Conservation (phyloP, 2,888 invertebrate genomes). For the Macrosoma leucophasiata region DNA sequence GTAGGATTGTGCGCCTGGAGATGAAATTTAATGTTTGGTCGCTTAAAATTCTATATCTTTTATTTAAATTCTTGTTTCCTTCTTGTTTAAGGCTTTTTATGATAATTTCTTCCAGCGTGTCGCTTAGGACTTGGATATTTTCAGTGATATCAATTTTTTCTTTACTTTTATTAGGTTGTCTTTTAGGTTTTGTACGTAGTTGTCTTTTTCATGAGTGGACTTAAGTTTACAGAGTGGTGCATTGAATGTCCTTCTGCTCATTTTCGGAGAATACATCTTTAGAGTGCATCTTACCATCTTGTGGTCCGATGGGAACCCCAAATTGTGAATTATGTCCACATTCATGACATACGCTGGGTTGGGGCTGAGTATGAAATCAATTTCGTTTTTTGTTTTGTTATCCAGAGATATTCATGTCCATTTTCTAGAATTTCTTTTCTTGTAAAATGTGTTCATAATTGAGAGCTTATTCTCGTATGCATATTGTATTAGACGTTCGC, state of each 20-base stretch:
- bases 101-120: slow-evolving; percentile 5
- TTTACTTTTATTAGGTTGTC: neutral
- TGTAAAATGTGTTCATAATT: neutral
- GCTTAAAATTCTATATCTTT: too few species aligned
- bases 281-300: too few species aligned
- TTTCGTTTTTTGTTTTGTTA: neutral
- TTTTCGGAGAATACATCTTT: too few species aligned
- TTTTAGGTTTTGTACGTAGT: slow-evolving; percentile 3
- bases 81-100: slow-evolving; percentile 1
- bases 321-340: too few species aligned
- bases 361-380: neutral
- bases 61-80: neutral
- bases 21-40: too few species aligned
- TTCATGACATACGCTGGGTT: neutral
- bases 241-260: too few species aligned
- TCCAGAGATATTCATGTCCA: neutral
- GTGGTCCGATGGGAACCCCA: too few species aligned
- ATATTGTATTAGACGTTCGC: neutral
- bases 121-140: too few species aligned
- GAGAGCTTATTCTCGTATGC: neutral
- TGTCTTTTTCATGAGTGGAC: too few species aligned
- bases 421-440: neutral
- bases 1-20: too few species aligned
- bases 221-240: too few species aligned
- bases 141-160: too few species aligned